These are phyloP conservation scores for Nasonia giraulti DNA, from an alignment of 1,140 invertebrate species.

Conservation along the genomic window DNA sequence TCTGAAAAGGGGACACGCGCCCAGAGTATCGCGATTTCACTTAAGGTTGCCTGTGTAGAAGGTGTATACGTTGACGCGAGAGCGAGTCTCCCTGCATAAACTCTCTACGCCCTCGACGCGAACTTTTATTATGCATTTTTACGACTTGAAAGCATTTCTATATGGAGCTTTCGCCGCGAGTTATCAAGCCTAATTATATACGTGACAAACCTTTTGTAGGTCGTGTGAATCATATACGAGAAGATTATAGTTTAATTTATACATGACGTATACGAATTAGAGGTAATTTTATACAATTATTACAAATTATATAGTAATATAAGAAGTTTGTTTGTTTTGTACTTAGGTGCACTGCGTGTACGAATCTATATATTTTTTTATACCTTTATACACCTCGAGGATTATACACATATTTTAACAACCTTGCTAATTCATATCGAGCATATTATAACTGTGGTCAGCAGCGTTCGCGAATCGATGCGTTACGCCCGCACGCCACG, in stretches of 20 bases:
- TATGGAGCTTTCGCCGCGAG: conserved; percentile 7
- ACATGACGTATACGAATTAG: background rate
- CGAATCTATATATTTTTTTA: conserved; percentile 23
- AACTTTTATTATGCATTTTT: conserved; percentile 24
- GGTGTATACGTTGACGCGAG: background rate
- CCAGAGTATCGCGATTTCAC: conserved; percentile 15
- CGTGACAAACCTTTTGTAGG: background rate
- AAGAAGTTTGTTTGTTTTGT: conserved; percentile 33
- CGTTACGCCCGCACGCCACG: background rate
- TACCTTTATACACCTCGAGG: no score
- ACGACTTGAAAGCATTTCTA: conserved; percentile 22
- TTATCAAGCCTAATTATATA: conserved; percentile 32
- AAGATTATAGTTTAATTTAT: conserved; percentile 39
- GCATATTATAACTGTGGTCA: background rate
- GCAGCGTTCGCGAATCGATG: background rate
- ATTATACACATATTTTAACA: conserved; percentile 7
- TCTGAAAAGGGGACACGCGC: background rate
- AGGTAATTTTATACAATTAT: background rate
- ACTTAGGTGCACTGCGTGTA: conserved; percentile 25
- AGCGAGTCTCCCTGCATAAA: background rate
- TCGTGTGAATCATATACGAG: background rate
- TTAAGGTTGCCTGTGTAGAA: background rate
- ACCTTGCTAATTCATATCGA: conserved; percentile 27
- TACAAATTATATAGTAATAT: background rate
- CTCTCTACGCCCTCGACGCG: background rate